Evolutionary conservation across 2,113 vertebrate species (phyloP), one percentile per base, ranked within the genome.

Genomic region (Odocoileus hemionus): DNA sequence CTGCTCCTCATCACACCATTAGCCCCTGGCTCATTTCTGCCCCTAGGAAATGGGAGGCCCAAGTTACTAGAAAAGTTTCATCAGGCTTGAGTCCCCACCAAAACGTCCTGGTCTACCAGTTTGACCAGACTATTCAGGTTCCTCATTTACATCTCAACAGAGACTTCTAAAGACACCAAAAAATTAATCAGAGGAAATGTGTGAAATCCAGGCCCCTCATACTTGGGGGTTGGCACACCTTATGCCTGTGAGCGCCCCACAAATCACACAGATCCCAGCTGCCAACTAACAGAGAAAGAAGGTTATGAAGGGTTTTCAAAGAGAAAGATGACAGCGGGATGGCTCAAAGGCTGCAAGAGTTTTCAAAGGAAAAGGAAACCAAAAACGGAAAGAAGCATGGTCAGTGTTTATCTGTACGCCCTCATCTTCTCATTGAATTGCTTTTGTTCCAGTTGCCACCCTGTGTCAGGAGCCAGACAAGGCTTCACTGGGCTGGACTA

Each of bases 301-400:
- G 94, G 58, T 58, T 50, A 23, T 6, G 28, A 85, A 86, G 11
- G 30, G 21, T 92, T 97, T 84, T 60, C 50, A 92, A 96, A 94
- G 90, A 92, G 95, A 74, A 97, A 97, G 58, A 55, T 6, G 61
- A 55, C 52, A 39, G 16, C 0, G 9, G 23, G 14, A 45, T 7
- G 36, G 64, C 76, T 67, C 50, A 47, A 91, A 93, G 86, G 67
- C 33, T 45, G 55, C 83, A 86, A 95, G 55, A 13, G 13, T 86
- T 96, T 92, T 94, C 88, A 91, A 91, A 57, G 55, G 60, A 93
- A 89, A 96, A 91, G 94, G 95, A 97, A 98, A 96, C 84, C 30
- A 74, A 92, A 82, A 97, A 89, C 55, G 88, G 91, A 91, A 97
- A 97, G 50, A 88, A 58, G 28, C 1, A 14, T 11, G 26, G 58